phyloP scores from a whole-genome alignment of 2,888 invertebrate genomes.

The Diarsia mendica region DNA sequence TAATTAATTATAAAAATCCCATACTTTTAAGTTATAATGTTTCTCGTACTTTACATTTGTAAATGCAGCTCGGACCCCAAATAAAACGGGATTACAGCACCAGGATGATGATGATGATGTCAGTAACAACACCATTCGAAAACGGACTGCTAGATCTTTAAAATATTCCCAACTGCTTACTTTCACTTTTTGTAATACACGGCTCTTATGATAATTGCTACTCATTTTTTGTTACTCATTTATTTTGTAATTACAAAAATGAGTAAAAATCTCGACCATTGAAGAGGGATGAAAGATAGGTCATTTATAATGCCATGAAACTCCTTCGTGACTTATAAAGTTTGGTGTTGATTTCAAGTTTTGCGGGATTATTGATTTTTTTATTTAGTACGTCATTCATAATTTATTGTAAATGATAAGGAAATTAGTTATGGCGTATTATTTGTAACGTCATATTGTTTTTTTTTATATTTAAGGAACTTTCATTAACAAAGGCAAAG shows the following conservation, averaged over 20 bases:
- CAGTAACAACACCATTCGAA: constrained; percentile 23
- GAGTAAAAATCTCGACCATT: background rate
- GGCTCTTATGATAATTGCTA: background rate
- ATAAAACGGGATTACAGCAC: too few relatives aligned
- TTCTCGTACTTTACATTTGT: background rate
- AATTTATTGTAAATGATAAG: too few relatives aligned
- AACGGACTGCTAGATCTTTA: constrained; percentile 34
- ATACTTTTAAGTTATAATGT: background rate
- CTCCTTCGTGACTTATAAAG: background rate
- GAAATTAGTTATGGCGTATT: too few relatives aligned
- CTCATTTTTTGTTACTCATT: background rate
- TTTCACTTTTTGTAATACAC: background rate
- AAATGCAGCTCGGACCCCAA: too few relatives aligned
- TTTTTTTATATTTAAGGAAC: background rate
- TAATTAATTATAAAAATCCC: background rate
- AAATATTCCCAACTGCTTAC: background rate
- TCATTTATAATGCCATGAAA: background rate
- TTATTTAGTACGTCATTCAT: constrained; percentile 4
- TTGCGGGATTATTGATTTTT: background rate
- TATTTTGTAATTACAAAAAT: constrained; percentile 8
- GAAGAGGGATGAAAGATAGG: background rate
- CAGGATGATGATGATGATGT: constrained; percentile 1
- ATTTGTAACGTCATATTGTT: background rate
- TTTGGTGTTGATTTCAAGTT: background rate
- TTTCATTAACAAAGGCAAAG: background rate